Percentiles rank a stretch among this genome's conserved stretches.
phyloP scores from a whole-genome alignment of 1,140 invertebrate genomes.

The Bactericera cockerelli region DNA sequence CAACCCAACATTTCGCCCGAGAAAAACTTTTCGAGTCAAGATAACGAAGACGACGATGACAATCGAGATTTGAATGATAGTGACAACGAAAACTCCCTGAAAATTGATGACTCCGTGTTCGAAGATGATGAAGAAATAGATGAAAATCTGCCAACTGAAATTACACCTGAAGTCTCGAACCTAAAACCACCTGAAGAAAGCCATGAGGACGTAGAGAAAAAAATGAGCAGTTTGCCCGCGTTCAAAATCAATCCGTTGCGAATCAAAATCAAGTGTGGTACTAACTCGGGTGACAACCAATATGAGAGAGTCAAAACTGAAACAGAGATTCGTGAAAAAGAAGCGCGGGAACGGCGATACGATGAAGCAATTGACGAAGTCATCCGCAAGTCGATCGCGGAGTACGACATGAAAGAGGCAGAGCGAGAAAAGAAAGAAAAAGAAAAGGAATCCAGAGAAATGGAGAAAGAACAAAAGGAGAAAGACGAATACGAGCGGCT shows the following conservation, averaged over 20 bases:
- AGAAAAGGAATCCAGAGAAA: not conserved
- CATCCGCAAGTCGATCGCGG: not conserved
- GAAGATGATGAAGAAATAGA: not conserved
- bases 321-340: not conserved
- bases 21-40: no score
- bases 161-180: not conserved
- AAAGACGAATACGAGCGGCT: not conserved
- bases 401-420: constrained; percentile 13
- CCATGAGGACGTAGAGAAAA: no score
- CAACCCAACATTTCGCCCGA: no score
- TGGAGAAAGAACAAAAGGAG: constrained; percentile 9
- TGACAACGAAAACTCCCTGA: not conserved
- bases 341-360: not conserved
- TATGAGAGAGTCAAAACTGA: not conserved
- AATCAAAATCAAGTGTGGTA: constrained; percentile 1
- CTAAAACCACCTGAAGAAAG: no score
- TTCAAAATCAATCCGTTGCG: constrained; percentile 6
- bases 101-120: constrained; percentile 1
- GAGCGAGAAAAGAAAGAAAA: constrained; percentile 7
- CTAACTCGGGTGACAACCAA: not conserved
- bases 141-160: not conserved
- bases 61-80: constrained; percentile 2
- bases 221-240: not conserved
- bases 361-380: constrained; percentile 8
- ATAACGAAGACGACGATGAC: not conserved